Conservation (phyloP, 2,113 vertebrate species). For the Aplodontia rufa region DNA sequence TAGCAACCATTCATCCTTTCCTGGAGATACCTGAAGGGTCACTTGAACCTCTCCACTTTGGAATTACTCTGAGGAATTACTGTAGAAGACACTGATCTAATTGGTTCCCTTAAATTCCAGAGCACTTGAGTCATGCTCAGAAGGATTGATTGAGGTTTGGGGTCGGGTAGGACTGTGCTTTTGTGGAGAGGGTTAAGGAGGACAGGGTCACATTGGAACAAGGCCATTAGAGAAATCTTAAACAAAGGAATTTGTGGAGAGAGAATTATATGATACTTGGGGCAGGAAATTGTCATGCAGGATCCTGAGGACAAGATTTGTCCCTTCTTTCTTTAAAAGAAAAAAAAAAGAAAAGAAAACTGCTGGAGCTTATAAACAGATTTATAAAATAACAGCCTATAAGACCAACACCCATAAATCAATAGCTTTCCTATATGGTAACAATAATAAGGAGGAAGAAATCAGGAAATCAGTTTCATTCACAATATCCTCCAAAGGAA, state of each 20-base stretch:
- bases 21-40: conserved; percentile 41
- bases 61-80: background rate
- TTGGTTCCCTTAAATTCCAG: background rate
- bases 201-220: background rate
- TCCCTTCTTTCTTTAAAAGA: too few relatives aligned
- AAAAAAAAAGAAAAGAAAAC: too few relatives aligned
- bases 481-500: too few relatives aligned
- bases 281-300: background rate
- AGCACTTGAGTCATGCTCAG: background rate
- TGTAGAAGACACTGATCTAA: background rate
- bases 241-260: background rate
- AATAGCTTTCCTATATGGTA: too few relatives aligned
- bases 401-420: too few relatives aligned
- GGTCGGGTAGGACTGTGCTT: background rate
- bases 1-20: conserved; percentile 58
- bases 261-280: background rate
- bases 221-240: background rate
- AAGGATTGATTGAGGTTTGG: background rate
- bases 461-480: too few relatives aligned
- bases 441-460: too few relatives aligned
- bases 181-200: background rate
- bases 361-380: too few relatives aligned
- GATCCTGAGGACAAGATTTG: background rate
- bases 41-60: conserved; percentile 33
- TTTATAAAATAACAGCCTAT: too few relatives aligned